phyloP scores from a whole-genome alignment of 2,113 vertebrate genomes.

The Python bivittatus region DNA sequence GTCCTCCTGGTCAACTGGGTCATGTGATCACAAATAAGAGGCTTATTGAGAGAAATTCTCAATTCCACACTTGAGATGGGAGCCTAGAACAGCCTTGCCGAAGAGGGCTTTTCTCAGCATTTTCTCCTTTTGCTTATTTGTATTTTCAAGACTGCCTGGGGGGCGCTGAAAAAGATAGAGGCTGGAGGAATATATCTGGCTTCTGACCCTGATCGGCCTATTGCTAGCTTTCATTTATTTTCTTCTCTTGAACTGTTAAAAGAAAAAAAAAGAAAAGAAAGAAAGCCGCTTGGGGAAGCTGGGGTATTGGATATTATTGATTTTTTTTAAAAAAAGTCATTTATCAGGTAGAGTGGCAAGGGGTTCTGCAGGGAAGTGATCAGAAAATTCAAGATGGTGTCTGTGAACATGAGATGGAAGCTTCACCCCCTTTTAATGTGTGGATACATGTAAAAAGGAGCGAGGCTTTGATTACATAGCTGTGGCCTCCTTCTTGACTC shows the following conservation, averaged over 20 bases:
- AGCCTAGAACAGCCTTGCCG: neutral
- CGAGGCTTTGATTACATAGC: neutral
- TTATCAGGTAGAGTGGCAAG: neutral
- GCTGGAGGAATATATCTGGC: neutral
- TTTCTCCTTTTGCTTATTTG: neutral
- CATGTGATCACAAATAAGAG: neutral
- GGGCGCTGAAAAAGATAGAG: neutral
- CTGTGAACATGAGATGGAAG: neutral
- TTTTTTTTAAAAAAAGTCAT: neutral
- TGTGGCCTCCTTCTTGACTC: neutral
- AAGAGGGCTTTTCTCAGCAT: neutral
- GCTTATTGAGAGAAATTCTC: neutral
- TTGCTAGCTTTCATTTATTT: neutral
- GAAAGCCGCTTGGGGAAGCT: neutral
- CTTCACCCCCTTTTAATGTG: neutral
- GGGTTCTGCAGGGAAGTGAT: neutral
- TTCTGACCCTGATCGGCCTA: neutral
- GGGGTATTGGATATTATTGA: neutral
- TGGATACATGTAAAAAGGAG: neutral
- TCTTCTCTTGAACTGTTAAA: neutral
- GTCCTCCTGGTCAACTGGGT: neutral
- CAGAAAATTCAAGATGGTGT: neutral
- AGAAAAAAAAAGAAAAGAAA: neutral
- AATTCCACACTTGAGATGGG: neutral
- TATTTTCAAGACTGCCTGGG: neutral